Base-by-base conservation (phyloP, 2,888 invertebrate species). In the Schizotus pectinicornis region DNA sequence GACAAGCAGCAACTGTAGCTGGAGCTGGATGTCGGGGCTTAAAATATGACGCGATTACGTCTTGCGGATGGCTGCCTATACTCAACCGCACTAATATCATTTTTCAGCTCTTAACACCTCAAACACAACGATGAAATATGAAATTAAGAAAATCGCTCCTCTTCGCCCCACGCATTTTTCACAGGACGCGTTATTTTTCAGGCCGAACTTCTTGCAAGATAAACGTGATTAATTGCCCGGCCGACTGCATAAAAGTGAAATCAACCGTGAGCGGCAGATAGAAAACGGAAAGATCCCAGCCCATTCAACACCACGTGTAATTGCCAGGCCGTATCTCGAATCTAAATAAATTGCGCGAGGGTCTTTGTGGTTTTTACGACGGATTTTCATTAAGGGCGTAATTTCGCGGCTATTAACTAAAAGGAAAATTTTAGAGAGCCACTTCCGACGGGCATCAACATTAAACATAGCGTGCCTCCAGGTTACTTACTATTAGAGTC, bases 21-120 rank as follows among this genome's bases (percentile, higher is more conserved):
- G 52, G 39, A 51, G 56, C 33, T 50, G 52, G 39, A 51, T 49
- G 62, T 58, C 42, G 54, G 32, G 52, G 51, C 60, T 61, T 63
- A 63, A 63, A 63, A 63, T 63, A 63, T 63, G 58, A 61, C 43
- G 49, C 61, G 63, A 63, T 63, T 63, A 63, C 61, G 43, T 63
- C 63, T 61, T 58, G 55, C 55, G 62, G 62, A 49, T 63, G 55
- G 55, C 55, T 61, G 63, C 56, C 43, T 55, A 53, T 46, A 51
- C 51, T 42, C 56, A 50, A 52, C 57, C 48, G 31, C 51, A 49
- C 63, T 49, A 58, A 63, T 59, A 61, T 56, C 59, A 63, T 63
- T 63, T 63, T 61, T 63, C 63, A 61, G 52, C 48, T 61, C 52
- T 61, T 61, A 58, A 60, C 60, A 57, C 60, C 60, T 57, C 51